Percentiles rank a stretch among this genome's conserved stretches.
Conservation (phyloP, 2,888 invertebrate species). For the Scaptomyza parva region DNA sequence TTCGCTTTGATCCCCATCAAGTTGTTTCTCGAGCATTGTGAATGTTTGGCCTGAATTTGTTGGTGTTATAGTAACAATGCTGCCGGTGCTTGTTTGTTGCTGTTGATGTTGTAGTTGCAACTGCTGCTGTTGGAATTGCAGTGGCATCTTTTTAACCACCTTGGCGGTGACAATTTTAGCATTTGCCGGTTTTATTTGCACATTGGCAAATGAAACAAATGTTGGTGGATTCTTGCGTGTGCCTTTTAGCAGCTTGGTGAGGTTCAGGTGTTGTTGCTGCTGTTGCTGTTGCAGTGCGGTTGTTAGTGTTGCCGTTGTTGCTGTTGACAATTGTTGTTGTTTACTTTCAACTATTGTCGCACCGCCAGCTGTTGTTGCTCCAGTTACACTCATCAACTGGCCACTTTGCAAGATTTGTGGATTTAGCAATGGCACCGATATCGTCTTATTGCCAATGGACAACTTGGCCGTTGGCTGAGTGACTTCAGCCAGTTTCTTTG, state of each 20-base stretch:
- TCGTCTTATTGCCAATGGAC: constrained; percentile 84
- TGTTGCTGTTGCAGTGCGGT: constrained; percentile 20
- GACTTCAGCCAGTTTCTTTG: constrained; percentile 85
- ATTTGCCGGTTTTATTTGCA: constrained; percentile 83
- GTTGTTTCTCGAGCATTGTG: constrained; percentile 50
- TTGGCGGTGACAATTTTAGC: constrained; percentile 85
- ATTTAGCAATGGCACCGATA: constrained; percentile 84
- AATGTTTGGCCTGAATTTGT: constrained; percentile 71
- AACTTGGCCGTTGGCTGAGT: constrained; percentile 87
- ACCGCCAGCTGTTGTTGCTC: constrained; percentile 65
- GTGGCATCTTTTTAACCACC: constrained; percentile 81
- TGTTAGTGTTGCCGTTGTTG: constrained; percentile 28
- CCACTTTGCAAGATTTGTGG: constrained; percentile 75
- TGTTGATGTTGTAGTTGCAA: constrained; percentile 47
- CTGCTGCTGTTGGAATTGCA: constrained; percentile 73
- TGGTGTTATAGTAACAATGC: constrained; percentile 84
- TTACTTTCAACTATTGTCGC: constrained; percentile 72
- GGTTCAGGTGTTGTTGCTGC: constrained; percentile 73
- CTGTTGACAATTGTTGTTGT: constrained; percentile 44
- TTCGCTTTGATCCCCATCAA: constrained; percentile 19
- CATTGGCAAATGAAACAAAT: constrained; percentile 82
- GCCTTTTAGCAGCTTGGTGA: constrained; percentile 78
- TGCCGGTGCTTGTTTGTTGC: constrained; percentile 84
- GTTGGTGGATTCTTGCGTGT: constrained; percentile 82
- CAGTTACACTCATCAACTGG: constrained; percentile 58